Evolutionary conservation across 2,888 invertebrate genomes (phyloP), one percentile per base, ranked within the genome.

Genomic region (Timema cristinae): DNA sequence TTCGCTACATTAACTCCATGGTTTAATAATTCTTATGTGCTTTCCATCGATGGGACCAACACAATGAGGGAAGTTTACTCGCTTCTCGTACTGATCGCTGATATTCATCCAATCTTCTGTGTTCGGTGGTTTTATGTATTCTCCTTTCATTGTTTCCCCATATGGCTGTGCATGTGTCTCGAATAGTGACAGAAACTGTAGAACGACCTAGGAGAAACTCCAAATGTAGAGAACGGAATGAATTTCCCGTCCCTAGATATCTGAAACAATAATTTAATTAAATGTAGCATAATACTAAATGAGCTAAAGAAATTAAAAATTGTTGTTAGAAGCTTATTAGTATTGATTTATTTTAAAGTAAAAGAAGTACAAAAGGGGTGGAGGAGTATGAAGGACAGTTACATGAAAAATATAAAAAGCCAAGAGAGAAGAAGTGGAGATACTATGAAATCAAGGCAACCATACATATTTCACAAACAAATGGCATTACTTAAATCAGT

Each of bases 331-430:
- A 32, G 32, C 32, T 4, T 13, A 54, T 54, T 54, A 4, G n/a
- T 54, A 13, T 13, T 54, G 11, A 4, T 54, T 54, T 54, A 54
- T 49, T 49, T n/a, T 67, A 32, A n/a, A 50, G 67, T 49, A 49
- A 67, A 67, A 49, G 50, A 67, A n/a, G 50, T 67, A 15, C 67
- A 67, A 7, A 67, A 11, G n/a, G 5, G 47, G 2, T 67, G 67
- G 67, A 67, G 49, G n/a, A 49, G 50, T n/a, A 48, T 67, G 6
- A 67, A 67, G 50, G 67, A 67, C 16, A 47, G 32, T 13, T 67
- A 67, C 50, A 1, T 49, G 13, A 67, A 47, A 50, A 7, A 2
- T 8, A 6, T 67, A 13, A 67, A 49, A 49, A n/a, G 48, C 8
- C 16, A 66, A 16, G 16, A 32, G 13, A 16, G 47, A 66, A 66